phyloP scores from a whole-genome alignment of 2,888 invertebrate genomes.

The Ochropleura plecta region DNA sequence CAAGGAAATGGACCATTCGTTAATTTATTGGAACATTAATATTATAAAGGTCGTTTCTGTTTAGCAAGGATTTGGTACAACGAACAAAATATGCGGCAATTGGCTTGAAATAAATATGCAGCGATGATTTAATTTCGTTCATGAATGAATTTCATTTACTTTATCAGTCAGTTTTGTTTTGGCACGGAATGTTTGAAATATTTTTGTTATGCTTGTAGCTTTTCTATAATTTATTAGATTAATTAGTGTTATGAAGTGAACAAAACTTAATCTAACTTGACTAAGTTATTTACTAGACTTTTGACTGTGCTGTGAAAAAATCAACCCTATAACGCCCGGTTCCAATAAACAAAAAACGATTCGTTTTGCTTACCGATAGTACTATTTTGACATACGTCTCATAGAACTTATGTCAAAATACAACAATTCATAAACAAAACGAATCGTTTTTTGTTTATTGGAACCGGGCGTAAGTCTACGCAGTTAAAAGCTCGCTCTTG shows the following conservation, averaged over 20 bases:
- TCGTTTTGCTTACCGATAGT: no score
- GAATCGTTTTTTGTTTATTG: no score
- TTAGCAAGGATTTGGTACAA: conserved; percentile 22
- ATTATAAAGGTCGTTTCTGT: conserved; percentile 41
- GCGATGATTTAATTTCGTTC: conserved; percentile 24
- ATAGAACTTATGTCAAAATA: no score
- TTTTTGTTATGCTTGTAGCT: conserved; percentile 1
- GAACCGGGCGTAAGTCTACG: no score
- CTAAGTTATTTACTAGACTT: not conserved
- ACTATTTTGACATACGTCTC: no score
- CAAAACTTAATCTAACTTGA: not conserved
- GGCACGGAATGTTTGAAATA: not conserved
- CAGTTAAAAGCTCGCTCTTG: no score
- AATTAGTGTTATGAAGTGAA: not conserved
- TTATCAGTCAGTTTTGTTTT: conserved; percentile 6
- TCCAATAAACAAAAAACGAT: no score
- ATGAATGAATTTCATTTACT: conserved; percentile 19
- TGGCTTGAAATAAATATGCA: conserved; percentile 11
- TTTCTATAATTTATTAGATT: not conserved
- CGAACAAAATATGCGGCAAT: conserved; percentile 20
- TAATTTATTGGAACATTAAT: conserved; percentile 54
- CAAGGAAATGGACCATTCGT: conserved; percentile 49
- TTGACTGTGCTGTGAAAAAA: no score
- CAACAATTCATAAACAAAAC: no score
- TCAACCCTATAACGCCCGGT: no score